Conservation (phyloP, 2,113 vertebrate genomes). For the Raja brachyura region DNA sequence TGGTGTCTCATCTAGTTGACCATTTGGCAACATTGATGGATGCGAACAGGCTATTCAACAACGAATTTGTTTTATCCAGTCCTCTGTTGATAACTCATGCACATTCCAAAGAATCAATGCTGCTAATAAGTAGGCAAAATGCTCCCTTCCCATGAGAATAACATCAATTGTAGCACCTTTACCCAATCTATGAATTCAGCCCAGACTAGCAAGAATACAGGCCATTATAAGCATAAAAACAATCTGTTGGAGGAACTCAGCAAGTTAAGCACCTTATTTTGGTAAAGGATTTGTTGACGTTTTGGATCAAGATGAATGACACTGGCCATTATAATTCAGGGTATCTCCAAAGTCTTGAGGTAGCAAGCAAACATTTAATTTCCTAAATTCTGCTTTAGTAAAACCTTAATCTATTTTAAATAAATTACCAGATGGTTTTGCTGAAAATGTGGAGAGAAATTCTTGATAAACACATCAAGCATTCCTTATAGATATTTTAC, state of each 20-base stretch:
- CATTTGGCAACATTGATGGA: neutral
- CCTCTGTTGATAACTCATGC: too few relatives aligned
- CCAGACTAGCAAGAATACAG: too few relatives aligned
- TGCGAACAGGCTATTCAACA: too few relatives aligned
- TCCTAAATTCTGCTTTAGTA: neutral
- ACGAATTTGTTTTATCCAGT: too few relatives aligned
- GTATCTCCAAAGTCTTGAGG: neutral
- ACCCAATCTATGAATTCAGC: neutral
- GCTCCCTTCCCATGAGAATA: neutral
- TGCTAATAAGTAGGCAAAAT: neutral
- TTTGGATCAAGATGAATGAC: too few relatives aligned
- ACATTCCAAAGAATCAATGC: too few relatives aligned
- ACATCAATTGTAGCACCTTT: neutral
- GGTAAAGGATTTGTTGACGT: too few relatives aligned
- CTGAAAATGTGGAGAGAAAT: neutral
- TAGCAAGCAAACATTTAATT: conserved; percentile 9
- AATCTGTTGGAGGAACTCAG: too few relatives aligned
- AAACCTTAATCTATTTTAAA: neutral
- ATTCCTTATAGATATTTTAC: neutral
- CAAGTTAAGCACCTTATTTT: too few relatives aligned
- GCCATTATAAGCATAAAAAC: too few relatives aligned
- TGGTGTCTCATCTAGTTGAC: neutral
- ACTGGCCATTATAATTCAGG: neutral
- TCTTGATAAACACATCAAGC: neutral
- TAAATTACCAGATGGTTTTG: neutral